Evolutionary conservation across 2,797 vertebrate genomes (phyloP).

Genomic region (Paratrypauchen microcephalus): DNA sequence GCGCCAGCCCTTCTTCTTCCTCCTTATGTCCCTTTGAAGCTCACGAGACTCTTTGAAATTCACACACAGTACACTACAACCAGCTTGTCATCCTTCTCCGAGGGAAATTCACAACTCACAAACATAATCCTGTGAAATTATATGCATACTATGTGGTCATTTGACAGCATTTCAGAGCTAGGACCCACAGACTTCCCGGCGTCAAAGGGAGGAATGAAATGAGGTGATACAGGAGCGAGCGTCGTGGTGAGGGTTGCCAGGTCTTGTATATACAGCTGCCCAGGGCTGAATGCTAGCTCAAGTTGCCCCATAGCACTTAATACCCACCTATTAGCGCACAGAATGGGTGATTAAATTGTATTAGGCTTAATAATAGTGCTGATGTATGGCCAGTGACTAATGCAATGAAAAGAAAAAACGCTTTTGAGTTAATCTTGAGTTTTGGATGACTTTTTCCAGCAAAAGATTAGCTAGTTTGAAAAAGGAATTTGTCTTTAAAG

Average conservation of each 20-base stretch:
- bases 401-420: constrained; percentile 29
- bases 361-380: constrained; percentile 43
- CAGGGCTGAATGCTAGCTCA: constrained; percentile 35
- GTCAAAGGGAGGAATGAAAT: constrained; percentile 46
- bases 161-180: constrained; percentile 38
- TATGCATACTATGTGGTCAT: constrained; percentile 27
- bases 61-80: constrained; percentile 15
- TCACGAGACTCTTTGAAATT: constrained; percentile 12
- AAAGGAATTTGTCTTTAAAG: background rate
- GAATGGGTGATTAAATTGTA: constrained; percentile 42
- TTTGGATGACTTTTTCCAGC: background rate
- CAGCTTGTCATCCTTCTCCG: constrained; percentile 8
- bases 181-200: constrained; percentile 54
- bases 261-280: constrained; percentile 48
- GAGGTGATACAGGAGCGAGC: constrained; percentile 51
- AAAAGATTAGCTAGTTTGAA: background rate
- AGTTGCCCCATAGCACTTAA: constrained; percentile 35
- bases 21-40: constrained; percentile 15
- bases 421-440: background rate
- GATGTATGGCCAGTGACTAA: constrained; percentile 20
- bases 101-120: constrained; percentile 28
- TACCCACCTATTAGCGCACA: constrained; percentile 16
- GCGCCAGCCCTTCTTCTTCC: background rate
- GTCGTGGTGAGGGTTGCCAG: constrained; percentile 28
- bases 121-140: constrained; percentile 33